Evolutionary conservation across 53 echinoderm and acorn worm genomes (phyloP), one percentile per base, ranked within the genome.

Genomic region (Glandiceps talaboti): DNA sequence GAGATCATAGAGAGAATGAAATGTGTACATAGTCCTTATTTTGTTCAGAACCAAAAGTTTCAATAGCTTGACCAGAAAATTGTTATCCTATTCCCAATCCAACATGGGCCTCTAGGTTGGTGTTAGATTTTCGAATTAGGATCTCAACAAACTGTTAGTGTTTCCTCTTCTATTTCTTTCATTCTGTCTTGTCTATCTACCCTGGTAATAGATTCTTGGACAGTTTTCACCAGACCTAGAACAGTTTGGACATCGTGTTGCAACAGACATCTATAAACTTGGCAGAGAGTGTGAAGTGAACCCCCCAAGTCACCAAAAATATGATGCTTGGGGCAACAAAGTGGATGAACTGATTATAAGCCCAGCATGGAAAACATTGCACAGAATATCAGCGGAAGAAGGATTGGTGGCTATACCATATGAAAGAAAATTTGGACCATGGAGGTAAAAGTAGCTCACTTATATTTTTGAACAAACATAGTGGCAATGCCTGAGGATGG

Each of bases 241-340:
- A 30, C 27, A 80, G 32, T 92, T 95, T 80, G 96, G 96, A n/a
- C 76, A 86, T 28, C 84, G 96, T 32, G 78, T 92, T 0, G 45
- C 30, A 1, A 30, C 85, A 32, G 92, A 95, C 27, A 92, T 95
- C 75, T 80, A 88, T 6, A 31, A 85, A 27, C 77, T 95, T 25
- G 92, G 96, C 1, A 78, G 82, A 76, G 85, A 91, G 33, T 95
- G 96, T 73, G 96, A 95, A 33, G 78, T 77, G 79, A 92, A 89
- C 79, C 90, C 83, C 6, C 96, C 96, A 0, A 82, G 80, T 27
- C 81, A 86, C 27, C 32, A 84, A 75, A 86, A 90, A n/a, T 92
- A 86, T 80, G 96, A 95, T 85, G 96, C 96, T 12, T 95, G 96
- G 96, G 96, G 96, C 29, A 92, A 92, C 78, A 80, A 92, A 27